phyloP scores from a whole-genome alignment of 1,140 invertebrate genomes.

The Pseudomyrmex gracilis region DNA sequence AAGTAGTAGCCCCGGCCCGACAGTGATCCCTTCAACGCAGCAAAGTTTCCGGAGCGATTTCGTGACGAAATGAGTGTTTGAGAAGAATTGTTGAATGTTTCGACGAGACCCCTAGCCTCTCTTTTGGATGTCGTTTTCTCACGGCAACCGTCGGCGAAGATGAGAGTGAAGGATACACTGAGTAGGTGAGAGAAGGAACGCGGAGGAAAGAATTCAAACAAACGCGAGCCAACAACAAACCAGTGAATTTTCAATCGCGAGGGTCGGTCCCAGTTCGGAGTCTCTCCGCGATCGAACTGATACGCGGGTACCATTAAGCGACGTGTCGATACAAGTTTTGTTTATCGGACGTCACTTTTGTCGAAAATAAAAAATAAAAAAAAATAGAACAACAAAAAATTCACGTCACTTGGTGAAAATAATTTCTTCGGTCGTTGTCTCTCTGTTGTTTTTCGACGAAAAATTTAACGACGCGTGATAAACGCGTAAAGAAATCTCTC shows the following conservation, averaged over 20 bases:
- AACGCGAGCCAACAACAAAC: conserved; percentile 3
- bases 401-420: neutral
- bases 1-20: neutral
- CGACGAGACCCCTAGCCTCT: neutral
- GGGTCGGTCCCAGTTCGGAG: conserved; percentile 23
- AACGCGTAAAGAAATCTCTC: neutral
- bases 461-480: neutral
- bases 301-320: neutral
- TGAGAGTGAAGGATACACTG: neutral
- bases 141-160: neutral
- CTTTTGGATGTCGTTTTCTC: neutral
- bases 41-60: conserved; percentile 1
- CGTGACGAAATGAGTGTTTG: neutral
- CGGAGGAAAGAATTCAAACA: neutral
- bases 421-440: neutral
- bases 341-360: conserved; percentile 17
- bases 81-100: neutral
- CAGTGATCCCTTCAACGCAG: neutral
- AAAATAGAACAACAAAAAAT: conserved; percentile 4
- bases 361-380: too few relatives aligned
- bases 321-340: conserved; percentile 29
- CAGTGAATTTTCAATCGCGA: neutral
- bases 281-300: conserved; percentile 44
- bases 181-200: neutral
- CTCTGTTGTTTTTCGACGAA: neutral